A percentile compares a stretch with the other conserved stretches of the same genome.
Conservation (phyloP, 2,113 vertebrate genomes). For the Drymodes brunneopygia region DNA sequence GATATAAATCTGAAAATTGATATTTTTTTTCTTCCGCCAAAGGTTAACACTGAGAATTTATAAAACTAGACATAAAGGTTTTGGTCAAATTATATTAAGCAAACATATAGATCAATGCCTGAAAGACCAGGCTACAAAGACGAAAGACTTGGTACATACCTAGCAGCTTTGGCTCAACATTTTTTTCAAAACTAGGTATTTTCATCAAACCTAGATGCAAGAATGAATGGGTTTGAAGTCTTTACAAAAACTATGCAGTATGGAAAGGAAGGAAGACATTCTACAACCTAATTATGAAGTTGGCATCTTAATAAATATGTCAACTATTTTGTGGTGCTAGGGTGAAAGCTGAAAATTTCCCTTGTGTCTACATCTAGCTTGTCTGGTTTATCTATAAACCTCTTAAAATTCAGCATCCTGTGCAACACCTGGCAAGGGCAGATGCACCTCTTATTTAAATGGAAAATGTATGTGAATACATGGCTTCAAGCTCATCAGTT, state of each 20-base stretch:
- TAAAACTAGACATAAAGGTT: background rate
- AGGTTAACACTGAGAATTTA: background rate
- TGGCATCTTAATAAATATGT: background rate
- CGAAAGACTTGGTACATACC: background rate
- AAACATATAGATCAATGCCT: background rate
- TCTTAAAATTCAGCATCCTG: background rate
- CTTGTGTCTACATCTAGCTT: background rate
- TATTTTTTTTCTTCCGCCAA: background rate
- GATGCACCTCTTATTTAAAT: background rate
- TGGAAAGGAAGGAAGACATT: background rate
- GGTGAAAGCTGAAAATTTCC: background rate
- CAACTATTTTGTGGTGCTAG: background rate
- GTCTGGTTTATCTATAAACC: background rate
- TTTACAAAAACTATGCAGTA: background rate
- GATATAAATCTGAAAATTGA: background rate
- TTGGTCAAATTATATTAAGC: background rate
- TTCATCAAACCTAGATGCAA: background rate
- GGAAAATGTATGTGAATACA: background rate
- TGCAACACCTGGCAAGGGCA: background rate
- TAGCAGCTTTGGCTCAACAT: background rate
- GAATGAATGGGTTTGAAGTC: background rate
- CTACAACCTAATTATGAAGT: background rate
- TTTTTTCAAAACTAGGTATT: background rate
- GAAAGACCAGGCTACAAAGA: background rate
- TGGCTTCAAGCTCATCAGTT: background rate